Conservation (phyloP, 1,140 invertebrate genomes). For the Ericerus pela region DNA sequence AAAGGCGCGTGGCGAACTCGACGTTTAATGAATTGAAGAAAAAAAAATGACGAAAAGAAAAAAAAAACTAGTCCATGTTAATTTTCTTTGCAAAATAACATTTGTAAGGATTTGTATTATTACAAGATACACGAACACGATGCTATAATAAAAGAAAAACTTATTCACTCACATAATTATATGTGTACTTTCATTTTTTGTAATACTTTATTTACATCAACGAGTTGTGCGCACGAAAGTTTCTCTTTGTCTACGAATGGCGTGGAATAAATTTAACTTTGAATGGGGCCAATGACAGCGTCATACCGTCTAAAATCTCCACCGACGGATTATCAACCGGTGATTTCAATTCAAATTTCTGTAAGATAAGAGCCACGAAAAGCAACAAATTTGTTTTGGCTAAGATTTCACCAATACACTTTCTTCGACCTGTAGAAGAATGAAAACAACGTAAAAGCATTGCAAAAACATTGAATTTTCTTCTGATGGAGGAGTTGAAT, state of each 20-base stretch:
- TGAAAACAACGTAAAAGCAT: background rate
- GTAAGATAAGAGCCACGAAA: constrained; percentile 36
- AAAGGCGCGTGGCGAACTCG: background rate
- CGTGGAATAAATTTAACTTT: constrained; percentile 25
- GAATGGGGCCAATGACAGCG: constrained; percentile 36
- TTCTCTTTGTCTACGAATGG: no score
- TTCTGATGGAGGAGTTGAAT: no score
- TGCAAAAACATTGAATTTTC: background rate
- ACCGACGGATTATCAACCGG: constrained; percentile 25
- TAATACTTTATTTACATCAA: no score
- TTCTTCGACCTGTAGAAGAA: constrained; percentile 26
- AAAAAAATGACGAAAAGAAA: background rate
- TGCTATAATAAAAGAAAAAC: no score
- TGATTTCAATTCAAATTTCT: constrained; percentile 35
- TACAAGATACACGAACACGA: no score
- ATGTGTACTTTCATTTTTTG: no score
- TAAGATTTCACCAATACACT: constrained; percentile 44
- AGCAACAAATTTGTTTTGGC: constrained; percentile 40
- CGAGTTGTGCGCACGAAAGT: no score
- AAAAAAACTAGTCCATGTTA: background rate
- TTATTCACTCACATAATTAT: no score
- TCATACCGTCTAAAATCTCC: constrained; percentile 35
- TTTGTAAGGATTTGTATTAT: no score
- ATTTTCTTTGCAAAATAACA: no score
- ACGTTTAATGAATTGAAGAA: background rate